Percentiles rank a stretch among this genome's conserved stretches.
Evolutionary conservation across 2,888 invertebrate species (phyloP).

Genomic region (Dasypogon diadema): DNA sequence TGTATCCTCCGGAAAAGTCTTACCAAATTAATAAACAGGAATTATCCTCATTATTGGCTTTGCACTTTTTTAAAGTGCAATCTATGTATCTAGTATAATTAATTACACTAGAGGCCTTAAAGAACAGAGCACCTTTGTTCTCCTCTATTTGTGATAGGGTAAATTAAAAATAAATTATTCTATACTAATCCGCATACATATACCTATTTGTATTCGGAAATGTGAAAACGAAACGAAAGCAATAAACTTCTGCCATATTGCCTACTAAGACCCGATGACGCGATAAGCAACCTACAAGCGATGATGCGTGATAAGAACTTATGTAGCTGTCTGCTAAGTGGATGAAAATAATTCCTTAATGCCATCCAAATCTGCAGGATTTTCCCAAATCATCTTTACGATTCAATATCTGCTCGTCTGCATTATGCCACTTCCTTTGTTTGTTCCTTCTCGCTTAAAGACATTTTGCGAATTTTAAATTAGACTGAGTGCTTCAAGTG

Average conservation of each 20-base stretch:
- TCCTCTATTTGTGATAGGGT: too few relatives aligned
- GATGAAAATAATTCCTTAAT: conserved; percentile 26
- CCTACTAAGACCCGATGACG: background rate
- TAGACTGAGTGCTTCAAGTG: conserved; percentile 10
- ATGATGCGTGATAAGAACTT: conserved; percentile 7
- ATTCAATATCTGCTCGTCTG: conserved; percentile 17
- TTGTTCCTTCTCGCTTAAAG: background rate
- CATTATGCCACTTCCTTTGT: conserved; percentile 21
- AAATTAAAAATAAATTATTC: too few relatives aligned
- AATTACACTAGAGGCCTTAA: too few relatives aligned
- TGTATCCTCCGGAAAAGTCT: too few relatives aligned
- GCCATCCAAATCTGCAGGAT: conserved; percentile 13
- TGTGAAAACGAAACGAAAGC: background rate
- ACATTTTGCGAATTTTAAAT: conserved; percentile 17
- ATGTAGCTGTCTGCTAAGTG: conserved; percentile 31
- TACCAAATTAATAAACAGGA: too few relatives aligned
- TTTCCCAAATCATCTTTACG: conserved; percentile 24
- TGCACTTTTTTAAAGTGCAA: too few relatives aligned
- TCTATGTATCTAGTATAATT: too few relatives aligned
- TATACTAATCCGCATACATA: too few relatives aligned
- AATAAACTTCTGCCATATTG: background rate
- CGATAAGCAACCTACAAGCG: conserved; percentile 20
- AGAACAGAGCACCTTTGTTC: too few relatives aligned
- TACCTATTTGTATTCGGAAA: too few relatives aligned
- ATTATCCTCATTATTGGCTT: too few relatives aligned